phyloP scores from a whole-genome alignment of 1,140 invertebrate species.

The Calephelis nemesis region DNA sequence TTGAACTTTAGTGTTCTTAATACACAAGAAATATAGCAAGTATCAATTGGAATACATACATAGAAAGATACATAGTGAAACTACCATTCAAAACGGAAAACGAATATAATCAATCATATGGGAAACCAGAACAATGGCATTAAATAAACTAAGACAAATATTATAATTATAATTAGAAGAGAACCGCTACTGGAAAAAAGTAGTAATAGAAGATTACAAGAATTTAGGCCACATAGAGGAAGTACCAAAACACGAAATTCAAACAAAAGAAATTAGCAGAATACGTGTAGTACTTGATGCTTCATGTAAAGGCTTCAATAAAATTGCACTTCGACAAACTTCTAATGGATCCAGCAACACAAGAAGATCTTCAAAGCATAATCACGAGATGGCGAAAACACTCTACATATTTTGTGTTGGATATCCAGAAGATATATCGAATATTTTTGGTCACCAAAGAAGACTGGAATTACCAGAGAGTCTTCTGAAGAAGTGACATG shows the following conservation, averaged over 20 bases:
- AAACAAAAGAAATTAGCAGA: constrained; percentile 30
- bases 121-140: constrained; percentile 28
- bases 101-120: constrained; percentile 24
- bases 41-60: constrained; percentile 28
- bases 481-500: constrained; percentile 47
- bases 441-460: constrained; percentile 30
- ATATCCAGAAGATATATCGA: constrained; percentile 39
- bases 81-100: constrained; percentile 41
- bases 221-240: constrained; percentile 32
- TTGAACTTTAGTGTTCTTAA: too few species aligned
- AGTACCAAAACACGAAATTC: constrained; percentile 26
- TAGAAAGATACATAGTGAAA: constrained; percentile 45
- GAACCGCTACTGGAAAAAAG: constrained; percentile 23
- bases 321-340: constrained; percentile 29
- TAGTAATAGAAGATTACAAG: constrained; percentile 37
- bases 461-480: constrained; percentile 54
- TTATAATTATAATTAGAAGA: constrained; percentile 30
- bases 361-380: constrained; percentile 34
- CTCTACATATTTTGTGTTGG: constrained; percentile 27
- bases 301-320: constrained; percentile 24
- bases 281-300: constrained; percentile 33
- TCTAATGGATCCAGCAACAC: constrained; percentile 29
- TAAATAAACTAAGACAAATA: constrained; percentile 28
- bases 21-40: constrained; percentile 37
- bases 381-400: constrained; percentile 33